Evolutionary conservation across 2,888 invertebrate genomes (phyloP), one percentile per base, ranked within the genome.

Genomic region (Ophion ventricosus): DNA sequence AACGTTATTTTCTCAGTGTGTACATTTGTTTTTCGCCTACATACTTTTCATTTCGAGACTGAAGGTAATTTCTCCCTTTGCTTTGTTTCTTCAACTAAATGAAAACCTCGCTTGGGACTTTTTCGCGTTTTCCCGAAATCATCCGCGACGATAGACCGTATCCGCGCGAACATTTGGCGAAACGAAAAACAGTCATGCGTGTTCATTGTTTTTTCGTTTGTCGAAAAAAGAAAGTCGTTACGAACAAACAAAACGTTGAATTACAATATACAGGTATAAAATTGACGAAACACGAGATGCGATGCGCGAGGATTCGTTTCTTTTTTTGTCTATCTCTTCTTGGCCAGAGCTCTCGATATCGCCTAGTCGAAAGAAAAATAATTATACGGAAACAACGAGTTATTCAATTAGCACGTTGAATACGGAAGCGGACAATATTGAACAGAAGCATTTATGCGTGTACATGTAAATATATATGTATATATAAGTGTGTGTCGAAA

Each of bases 381-480:
- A 64, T 54, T 10, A 76, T 35, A 35, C 29, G 23, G 54, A 56
- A 8, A 20, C 43, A 54, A 35, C 17, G 11, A 40, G 49, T 26
- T 57, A 57, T 76, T 66, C 23, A n/a, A 56, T 66, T 66, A n/a
- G 20, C 11, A 61, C 10, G 54, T 54, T 69, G 43, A 40, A 56
- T 63, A 64, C 72, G 80, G 77, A 78, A 80, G 85, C 72, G 61
- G 73, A 80, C 17, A 49, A 49, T 17, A 17, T 49, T 49, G 17
- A 49, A 14, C 17, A 49, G 49, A 49, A 49, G 49, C 49, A 49
- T 17, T 1, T 17, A 17, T 17, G 49, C 3, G 49, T 49, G 14
- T 17, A 49, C 17, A 17, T 11, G 49, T 49, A 17, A 49, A 1
- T 11, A 43, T 49, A 3, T 49, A 49, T 49, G 14, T 17, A 49